Percentiles rank a stretch among this genome's conserved stretches.
Evolutionary conservation across 2,888 invertebrate species (phyloP).

Genomic region (Ernsta delagoae): DNA sequence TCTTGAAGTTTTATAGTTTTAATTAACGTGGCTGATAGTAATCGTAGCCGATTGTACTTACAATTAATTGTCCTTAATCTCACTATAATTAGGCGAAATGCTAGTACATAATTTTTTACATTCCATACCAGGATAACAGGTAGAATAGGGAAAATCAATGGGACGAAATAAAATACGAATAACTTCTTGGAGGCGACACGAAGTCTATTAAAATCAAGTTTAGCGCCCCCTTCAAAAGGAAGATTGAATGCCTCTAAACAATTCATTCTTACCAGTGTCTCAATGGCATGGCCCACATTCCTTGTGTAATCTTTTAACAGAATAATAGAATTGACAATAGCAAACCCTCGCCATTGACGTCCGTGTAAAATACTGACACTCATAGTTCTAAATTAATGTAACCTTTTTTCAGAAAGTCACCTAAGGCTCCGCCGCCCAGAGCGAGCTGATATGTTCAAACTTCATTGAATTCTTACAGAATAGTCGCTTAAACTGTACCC

Average conservation of each 20-base stretch:
- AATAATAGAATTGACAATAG: conserved; percentile 72
- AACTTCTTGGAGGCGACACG: conserved; percentile 74
- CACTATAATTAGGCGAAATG: too few relatives aligned
- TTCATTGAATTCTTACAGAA: conserved; percentile 41
- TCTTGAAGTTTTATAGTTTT: too few relatives aligned
- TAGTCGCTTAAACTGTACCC: conserved; percentile 37
- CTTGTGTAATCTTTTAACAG: conserved; percentile 76
- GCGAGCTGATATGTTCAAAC: conserved; percentile 46
- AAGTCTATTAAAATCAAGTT: conserved; percentile 83
- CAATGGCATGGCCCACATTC: conserved; percentile 79
- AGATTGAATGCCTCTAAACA: conserved; percentile 81
- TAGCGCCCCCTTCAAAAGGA: conserved; percentile 79
- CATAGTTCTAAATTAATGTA: conserved; percentile 77
- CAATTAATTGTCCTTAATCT: background rate
- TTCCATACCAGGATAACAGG: conserved; percentile 54
- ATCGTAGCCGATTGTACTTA: too few relatives aligned
- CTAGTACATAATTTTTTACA: too few relatives aligned
- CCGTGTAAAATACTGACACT: conserved; percentile 64
- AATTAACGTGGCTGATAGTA: too few relatives aligned
- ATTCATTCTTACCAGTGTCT: conserved; percentile 69
- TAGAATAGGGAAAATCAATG: conserved; percentile 62
- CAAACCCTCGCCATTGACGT: conserved; percentile 64
- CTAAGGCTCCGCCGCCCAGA: conserved; percentile 71
- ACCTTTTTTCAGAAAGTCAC: conserved; percentile 71
- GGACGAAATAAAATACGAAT: conserved; percentile 70